phyloP scores from a whole-genome alignment of 2,113 vertebrate genomes.

The Hepsetus odoe region DNA sequence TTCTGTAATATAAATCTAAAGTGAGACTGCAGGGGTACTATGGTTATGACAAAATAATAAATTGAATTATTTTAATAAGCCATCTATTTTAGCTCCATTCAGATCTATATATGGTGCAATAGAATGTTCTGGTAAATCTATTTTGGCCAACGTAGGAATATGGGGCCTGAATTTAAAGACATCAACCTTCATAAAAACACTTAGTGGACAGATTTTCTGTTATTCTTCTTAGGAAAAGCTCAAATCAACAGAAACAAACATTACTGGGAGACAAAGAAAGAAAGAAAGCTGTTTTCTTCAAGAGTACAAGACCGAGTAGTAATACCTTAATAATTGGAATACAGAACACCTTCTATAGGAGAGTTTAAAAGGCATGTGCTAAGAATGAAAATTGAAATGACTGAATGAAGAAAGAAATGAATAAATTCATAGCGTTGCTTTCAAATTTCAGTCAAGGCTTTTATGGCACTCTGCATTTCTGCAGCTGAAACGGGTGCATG shows the following conservation, averaged over 20 bases:
- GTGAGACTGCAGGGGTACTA: background rate
- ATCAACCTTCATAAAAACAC: background rate
- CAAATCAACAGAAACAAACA: background rate
- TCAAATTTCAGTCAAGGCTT: conserved; percentile 23
- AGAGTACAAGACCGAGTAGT: too few relatives aligned
- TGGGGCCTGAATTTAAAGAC: background rate
- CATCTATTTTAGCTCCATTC: background rate
- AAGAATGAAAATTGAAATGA: background rate
- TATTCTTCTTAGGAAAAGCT: background rate
- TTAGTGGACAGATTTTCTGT: background rate
- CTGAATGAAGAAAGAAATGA: background rate
- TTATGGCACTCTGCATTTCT: conserved; percentile 13
- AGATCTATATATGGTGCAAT: background rate
- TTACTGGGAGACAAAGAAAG: background rate
- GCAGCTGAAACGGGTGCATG: conserved; percentile 16
- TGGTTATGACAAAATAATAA: background rate
- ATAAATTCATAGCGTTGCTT: conserved; percentile 6
- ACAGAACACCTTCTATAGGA: too few relatives aligned
- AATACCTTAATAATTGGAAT: too few relatives aligned
- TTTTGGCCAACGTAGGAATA: too few relatives aligned
- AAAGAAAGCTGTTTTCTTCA: background rate
- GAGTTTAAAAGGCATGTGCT: background rate
- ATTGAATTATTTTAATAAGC: background rate
- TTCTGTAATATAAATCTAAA: background rate
- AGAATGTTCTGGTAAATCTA: too few relatives aligned